These are phyloP conservation scores for Philereme transversata DNA, from an alignment of 2,888 invertebrate species.

Conservation along the genomic window DNA sequence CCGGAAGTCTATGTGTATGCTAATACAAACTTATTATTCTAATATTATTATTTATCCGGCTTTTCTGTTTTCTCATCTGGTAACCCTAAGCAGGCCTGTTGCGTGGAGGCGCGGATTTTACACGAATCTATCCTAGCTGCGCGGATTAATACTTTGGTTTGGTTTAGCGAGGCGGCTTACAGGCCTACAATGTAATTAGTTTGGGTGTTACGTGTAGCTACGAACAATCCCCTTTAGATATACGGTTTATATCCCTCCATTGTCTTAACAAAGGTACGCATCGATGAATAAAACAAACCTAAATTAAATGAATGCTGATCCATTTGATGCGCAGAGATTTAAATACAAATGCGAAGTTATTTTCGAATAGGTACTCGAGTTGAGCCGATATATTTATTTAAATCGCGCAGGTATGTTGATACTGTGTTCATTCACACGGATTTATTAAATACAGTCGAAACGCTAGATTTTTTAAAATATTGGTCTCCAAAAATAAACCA, in stretches of 20 bases:
- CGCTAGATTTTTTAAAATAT: background rate
- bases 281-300: constrained; percentile 14
- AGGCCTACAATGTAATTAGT: constrained; percentile 57
- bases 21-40: background rate
- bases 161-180: constrained; percentile 54
- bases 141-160: constrained; percentile 52
- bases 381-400: background rate
- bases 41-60: background rate
- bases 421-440: background rate
- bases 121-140: constrained; percentile 40
- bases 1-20: too few relatives aligned
- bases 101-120: constrained; percentile 37
- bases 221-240: constrained; percentile 40
- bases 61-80: constrained; percentile 4
- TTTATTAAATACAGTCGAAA: background rate
- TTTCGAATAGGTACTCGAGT: background rate
- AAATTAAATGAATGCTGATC: constrained; percentile 10
- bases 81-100: constrained; percentile 33
- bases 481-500: too few relatives aligned
- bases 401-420: background rate
- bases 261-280: constrained; percentile 11
- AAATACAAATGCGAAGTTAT: background rate
- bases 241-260: constrained; percentile 17
- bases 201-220: constrained; percentile 48
- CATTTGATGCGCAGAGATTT: background rate